Evolutionary conservation across 2,888 invertebrate species (phyloP), one percentile per base, ranked within the genome.

Genomic region (Amblyjoppa proteus): DNA sequence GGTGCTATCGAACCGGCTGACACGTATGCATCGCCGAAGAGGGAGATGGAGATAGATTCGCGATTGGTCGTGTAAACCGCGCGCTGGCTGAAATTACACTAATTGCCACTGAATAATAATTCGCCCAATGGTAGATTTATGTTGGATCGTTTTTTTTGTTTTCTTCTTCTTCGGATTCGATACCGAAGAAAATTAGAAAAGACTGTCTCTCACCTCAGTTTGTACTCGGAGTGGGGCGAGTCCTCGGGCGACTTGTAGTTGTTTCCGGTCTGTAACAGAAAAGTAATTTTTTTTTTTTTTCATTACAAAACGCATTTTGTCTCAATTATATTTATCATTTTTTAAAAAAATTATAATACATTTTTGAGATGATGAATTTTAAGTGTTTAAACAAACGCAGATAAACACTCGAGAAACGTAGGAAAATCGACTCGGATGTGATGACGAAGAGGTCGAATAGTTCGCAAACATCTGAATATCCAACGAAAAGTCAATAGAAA

Each of bases 181-280:
- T 20, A 45, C 3, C 28, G 28, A 9, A 68, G 41, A 64, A 53
- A 61, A 20, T 20, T 5, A n/a, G 53, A 71, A 41, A 41, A 76
- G 84, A 68, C 41, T n/a, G 9, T 87, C 91, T 91, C 83, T 91
- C 83, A 93, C 93, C 92, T 92, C 83, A 92, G 86, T 87, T 92
- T 92, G 85, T 91, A 90, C 80, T 93, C 92, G 80, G 90, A 89
- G 73, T 91, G 91, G 58, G 93, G 92, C 51, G 92, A 93, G 58
- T 88, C 91, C 87, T 92, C 92, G 61, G 92, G 91, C 73, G 92
- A 92, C 86, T 92, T 93, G 87, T 91, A 92, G 83, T 89, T 91
- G 89, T 91, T 92, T 77, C 91, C 92, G 78, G 91, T 89, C 93
- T 93, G 91, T 28, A 93, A 93, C 88, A 89, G n/a, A 86, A 75